Evolutionary conservation across 2,113 vertebrate genomes (phyloP).

Genomic region (Lathamus discolor): DNA sequence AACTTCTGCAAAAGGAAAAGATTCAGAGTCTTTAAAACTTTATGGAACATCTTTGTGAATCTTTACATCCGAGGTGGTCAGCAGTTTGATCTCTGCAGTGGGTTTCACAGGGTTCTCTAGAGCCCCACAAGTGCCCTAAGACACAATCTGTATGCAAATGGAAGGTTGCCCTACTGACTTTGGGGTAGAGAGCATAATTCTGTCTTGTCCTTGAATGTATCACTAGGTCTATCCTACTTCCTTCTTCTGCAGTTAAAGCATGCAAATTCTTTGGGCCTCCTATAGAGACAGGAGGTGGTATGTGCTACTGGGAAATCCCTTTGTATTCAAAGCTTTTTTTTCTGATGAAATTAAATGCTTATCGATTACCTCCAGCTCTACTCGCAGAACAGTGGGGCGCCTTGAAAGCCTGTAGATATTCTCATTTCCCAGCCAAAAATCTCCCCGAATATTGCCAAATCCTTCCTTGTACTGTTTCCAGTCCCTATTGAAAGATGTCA

Average conservation of each 20-base stretch:
- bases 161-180: background rate
- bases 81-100: background rate
- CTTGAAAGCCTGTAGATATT: conserved; percentile 90
- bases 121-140: accelerated
- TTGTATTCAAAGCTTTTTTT: background rate
- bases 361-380: conserved; percentile 88
- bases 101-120: background rate
- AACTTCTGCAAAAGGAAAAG: background rate
- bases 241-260: background rate
- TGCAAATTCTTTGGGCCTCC: background rate
- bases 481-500: conserved; percentile 89
- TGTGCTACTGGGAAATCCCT: background rate
- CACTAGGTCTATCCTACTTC: background rate
- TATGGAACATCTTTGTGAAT: background rate
- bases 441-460: conserved; percentile 91
- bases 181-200: background rate
- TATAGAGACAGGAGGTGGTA: background rate
- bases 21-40: background rate
- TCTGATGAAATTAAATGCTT: background rate
- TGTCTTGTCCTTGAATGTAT: background rate
- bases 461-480: conserved; percentile 95
- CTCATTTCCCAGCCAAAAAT: conserved; percentile 98
- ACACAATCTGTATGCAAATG: background rate
- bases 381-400: conserved; percentile 86
- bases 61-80: background rate